These are phyloP conservation scores for Dipodomys ordii DNA, from an alignment of 2,113 vertebrate species.

Conservation along the genomic window DNA sequence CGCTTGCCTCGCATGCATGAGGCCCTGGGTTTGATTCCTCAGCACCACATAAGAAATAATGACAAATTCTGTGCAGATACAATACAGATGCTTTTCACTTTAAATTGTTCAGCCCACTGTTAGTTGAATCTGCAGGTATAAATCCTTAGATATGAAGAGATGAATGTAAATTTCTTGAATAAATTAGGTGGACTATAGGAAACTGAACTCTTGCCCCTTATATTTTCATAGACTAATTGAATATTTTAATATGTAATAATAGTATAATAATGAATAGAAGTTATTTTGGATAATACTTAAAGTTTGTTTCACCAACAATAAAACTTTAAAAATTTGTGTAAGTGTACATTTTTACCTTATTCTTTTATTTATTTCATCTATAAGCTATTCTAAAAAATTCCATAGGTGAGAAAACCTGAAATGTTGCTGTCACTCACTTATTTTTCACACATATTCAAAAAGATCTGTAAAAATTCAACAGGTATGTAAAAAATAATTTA, in stretches of 20 bases:
- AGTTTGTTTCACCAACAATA: conserved; percentile 47
- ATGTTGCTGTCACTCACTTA: conserved; percentile 30
- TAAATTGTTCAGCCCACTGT: not conserved
- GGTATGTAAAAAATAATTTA: conserved; percentile 37
- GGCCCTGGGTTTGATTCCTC: too few relatives aligned
- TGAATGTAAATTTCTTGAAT: not conserved
- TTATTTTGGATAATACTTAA: conserved; percentile 36
- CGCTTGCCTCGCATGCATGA: too few relatives aligned
- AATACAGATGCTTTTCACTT: not conserved
- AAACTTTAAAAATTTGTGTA: conserved; percentile 18
- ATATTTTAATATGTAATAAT: not conserved
- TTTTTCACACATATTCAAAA: conserved; percentile 11
- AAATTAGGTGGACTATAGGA: conserved; percentile 6
- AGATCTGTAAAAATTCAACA: conserved; percentile 33
- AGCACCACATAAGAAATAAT: too few relatives aligned
- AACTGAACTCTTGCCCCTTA: not conserved
- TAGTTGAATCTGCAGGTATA: not conserved
- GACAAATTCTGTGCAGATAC: not conserved
- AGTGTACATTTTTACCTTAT: conserved; percentile 26
- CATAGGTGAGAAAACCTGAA: conserved; percentile 10
- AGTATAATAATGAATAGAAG: conserved; percentile 26
- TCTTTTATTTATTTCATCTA: conserved; percentile 50
- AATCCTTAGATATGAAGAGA: not conserved
- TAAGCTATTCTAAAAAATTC: conserved; percentile 36
- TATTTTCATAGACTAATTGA: not conserved